These are phyloP conservation scores for Halisarca cf. caerulea DNA, from an alignment of 37 sponge, comb jelly and placozoan species.

Conservation along the genomic window DNA sequence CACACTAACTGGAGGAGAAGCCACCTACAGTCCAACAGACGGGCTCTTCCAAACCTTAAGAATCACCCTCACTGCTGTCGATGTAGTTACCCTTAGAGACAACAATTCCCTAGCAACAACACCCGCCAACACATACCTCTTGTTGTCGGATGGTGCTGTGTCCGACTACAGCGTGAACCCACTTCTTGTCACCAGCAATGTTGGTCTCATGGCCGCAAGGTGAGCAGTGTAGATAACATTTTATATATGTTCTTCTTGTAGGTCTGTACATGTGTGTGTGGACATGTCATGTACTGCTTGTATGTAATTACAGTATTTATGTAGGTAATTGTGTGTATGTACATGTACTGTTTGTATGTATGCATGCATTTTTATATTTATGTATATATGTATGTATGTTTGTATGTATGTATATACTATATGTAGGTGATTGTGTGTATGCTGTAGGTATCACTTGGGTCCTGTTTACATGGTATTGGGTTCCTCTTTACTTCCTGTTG, in stretches of 20 bases:
- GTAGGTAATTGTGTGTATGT: not conserved
- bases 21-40: conserved; percentile 54
- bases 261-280: not conserved
- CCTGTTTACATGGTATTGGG: too few species aligned
- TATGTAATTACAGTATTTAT: not conserved
- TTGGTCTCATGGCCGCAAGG: conserved; percentile 5
- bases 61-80: conserved; percentile 59
- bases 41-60: conserved; percentile 41
- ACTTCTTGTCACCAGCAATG: not conserved
- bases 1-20: conserved; percentile 73
- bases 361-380: too few species aligned
- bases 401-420: too few species aligned
- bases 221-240: not conserved
- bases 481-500: not conserved
- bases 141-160: conserved; percentile 45
- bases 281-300: not conserved
- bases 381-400: too few species aligned
- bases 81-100: conserved; percentile 74
- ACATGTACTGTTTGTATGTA: too few species aligned
- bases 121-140: conserved; percentile 53
- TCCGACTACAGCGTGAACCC: conserved; percentile 68
- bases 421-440: too few species aligned
- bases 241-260: not conserved
- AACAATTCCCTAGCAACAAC: conserved; percentile 57
- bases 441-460: too few species aligned